Evolutionary conservation across 2,797 vertebrate species (phyloP).

Genomic region (Hapalemur alaotrensis): DNA sequence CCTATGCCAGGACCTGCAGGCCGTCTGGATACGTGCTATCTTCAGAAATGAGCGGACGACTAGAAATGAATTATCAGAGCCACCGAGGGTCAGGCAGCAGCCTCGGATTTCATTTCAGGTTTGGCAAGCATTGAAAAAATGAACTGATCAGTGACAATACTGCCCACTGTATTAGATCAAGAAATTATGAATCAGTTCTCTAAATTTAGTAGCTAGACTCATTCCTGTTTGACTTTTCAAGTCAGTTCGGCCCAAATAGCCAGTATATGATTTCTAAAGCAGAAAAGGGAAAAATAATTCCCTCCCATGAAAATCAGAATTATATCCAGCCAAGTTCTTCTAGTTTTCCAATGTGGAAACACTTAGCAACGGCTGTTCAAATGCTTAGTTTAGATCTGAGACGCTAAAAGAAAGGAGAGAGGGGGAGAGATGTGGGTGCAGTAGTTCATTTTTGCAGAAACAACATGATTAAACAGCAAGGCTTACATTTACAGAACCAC

Average conservation of each 20-base stretch:
- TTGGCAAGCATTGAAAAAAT: neutral
- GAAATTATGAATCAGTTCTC: slow-evolving; percentile 52
- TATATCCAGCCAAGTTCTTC: slow-evolving; percentile 28
- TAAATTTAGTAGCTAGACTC: slow-evolving; percentile 63
- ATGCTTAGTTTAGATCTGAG: neutral
- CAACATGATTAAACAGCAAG: neutral
- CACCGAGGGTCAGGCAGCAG: neutral
- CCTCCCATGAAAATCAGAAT: slow-evolving; percentile 58
- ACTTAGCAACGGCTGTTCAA: slow-evolving; percentile 13
- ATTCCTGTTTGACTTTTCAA: slow-evolving; percentile 4
- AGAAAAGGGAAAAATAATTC: slow-evolving; percentile 53
- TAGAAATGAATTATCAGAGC: neutral
- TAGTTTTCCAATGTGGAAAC: slow-evolving; percentile 66
- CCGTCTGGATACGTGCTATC: neutral
- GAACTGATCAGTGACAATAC: slow-evolving; percentile 44
- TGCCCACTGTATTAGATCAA: slow-evolving; percentile 30
- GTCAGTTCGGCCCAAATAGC: neutral
- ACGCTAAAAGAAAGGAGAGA: slow-evolving; percentile 35
- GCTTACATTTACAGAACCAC: neutral
- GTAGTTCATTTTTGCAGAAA: slow-evolving; percentile 43
- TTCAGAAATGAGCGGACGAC: neutral
- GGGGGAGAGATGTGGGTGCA: neutral
- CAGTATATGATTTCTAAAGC: slow-evolving; percentile 38
- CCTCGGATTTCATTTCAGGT: slow-evolving; percentile 6
- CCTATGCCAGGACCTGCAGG: neutral